Percentiles rank a stretch among this genome's conserved stretches.
Evolutionary conservation across 2,797 vertebrate genomes (phyloP).

Genomic region (Babyrousa celebensis): DNA sequence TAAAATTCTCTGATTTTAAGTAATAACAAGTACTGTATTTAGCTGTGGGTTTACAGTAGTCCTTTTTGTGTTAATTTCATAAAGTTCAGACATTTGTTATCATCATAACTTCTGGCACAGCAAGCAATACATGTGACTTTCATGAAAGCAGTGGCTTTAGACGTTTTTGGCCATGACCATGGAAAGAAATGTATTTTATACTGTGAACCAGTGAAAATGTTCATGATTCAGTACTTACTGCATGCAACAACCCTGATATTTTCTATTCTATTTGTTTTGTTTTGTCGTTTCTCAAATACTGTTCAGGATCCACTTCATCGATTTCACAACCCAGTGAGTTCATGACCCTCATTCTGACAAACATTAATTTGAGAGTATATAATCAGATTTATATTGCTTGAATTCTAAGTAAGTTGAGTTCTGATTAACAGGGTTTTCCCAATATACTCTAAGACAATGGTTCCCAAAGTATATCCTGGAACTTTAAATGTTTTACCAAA

Average conservation of each 20-base stretch:
- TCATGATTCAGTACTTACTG: slow-evolving; percentile 25
- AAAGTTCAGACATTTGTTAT: slow-evolving; percentile 2
- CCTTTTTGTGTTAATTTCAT: slow-evolving; percentile 29
- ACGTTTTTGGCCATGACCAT: not conserved
- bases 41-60: not conserved
- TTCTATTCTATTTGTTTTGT: slow-evolving; percentile 36
- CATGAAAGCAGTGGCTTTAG: slow-evolving; percentile 40
- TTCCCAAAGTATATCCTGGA: slow-evolving; percentile 30
- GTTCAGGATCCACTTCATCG: not conserved
- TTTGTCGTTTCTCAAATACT: not conserved
- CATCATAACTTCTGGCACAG: not conserved
- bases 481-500: slow-evolving; percentile 49
- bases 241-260: not conserved
- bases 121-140: not conserved
- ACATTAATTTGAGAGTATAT: not conserved
- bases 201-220: not conserved
- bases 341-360: slow-evolving; percentile 52
- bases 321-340: slow-evolving; percentile 61
- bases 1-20: slow-evolving; percentile 59
- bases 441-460: not conserved
- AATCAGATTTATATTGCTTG: slow-evolving; percentile 45
- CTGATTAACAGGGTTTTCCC: slow-evolving; percentile 28
- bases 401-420: slow-evolving; percentile 58
- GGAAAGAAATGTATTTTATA: not conserved
- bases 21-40: not conserved